A percentile compares a stretch with the other conserved stretches of the same genome.
phyloP scores from a whole-genome alignment of 2,888 invertebrate species.

The Gastrophysa polygoni region DNA sequence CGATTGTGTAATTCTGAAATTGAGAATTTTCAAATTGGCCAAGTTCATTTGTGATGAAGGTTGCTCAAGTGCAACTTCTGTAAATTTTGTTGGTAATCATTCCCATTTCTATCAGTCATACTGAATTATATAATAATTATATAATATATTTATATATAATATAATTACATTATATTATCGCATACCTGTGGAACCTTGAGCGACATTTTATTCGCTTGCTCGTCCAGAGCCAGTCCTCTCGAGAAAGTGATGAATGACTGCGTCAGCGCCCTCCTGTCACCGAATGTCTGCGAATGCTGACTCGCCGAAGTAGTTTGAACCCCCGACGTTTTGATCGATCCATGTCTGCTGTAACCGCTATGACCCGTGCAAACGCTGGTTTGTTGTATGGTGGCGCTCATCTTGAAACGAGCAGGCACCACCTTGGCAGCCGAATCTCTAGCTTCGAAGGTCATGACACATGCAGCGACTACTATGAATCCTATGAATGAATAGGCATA shows the following conservation, averaged over 20 bases:
- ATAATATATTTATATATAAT: too few relatives aligned
- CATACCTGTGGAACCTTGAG: constrained; percentile 50
- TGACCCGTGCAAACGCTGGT: constrained; percentile 30
- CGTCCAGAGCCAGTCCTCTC: constrained; percentile 55
- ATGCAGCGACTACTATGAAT: constrained; percentile 95
- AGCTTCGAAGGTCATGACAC: constrained; percentile 98
- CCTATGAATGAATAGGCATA: too few relatives aligned
- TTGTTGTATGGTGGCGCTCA: constrained; percentile 49
- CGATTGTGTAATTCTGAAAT: too few relatives aligned
- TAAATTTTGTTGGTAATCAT: too few relatives aligned
- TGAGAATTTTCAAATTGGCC: too few relatives aligned
- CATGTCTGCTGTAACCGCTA: constrained; percentile 42
- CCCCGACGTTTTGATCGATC: constrained; percentile 52
- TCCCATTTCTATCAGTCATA: too few relatives aligned
- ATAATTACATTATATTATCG: too few relatives aligned
- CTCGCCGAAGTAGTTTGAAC: constrained; percentile 40
- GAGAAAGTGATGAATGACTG: constrained; percentile 62
- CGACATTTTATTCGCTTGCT: constrained; percentile 45
- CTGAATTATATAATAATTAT: too few relatives aligned
- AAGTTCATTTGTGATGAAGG: too few relatives aligned
- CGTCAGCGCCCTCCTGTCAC: constrained; percentile 55
- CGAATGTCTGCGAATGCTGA: constrained; percentile 31
- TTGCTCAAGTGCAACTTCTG: too few relatives aligned
- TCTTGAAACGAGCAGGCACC: constrained; percentile 76
- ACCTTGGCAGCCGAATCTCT: constrained; percentile 93